Percentiles rank a stretch among this genome's conserved stretches.
phyloP scores from a whole-genome alignment of 2,797 vertebrate species.

The Micropoecilia bifurca region DNA sequence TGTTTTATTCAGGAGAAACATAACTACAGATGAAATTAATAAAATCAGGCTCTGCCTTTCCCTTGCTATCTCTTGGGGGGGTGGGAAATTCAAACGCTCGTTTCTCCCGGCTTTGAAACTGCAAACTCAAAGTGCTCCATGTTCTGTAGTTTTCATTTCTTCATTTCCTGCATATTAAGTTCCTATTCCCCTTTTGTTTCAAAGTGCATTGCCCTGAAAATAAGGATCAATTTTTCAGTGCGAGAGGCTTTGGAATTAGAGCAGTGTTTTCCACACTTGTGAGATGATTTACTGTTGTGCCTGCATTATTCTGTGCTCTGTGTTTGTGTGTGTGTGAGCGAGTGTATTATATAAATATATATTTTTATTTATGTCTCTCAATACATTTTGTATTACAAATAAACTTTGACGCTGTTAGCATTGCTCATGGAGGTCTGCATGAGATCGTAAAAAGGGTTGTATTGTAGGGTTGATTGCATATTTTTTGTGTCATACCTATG shows the following conservation, averaged over 20 bases:
- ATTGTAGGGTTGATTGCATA: conserved; percentile 46
- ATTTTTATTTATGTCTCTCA: conserved; percentile 1
- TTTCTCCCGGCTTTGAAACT: conserved; percentile 80
- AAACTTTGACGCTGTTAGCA: conserved; percentile 57
- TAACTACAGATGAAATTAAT: conserved; percentile 86
- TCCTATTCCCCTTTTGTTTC: conserved; percentile 77
- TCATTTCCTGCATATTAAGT: conserved; percentile 84
- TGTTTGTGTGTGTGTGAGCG: not conserved
- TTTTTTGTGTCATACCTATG: conserved; percentile 37
- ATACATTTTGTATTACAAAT: conserved; percentile 63
- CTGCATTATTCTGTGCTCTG: conserved; percentile 61
- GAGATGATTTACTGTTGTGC: conserved; percentile 69
- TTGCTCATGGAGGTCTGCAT: conserved; percentile 49
- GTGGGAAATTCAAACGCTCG: conserved; percentile 78
- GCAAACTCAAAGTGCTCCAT: conserved; percentile 81
- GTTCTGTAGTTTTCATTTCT: conserved; percentile 81
- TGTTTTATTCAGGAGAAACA: conserved; percentile 85
- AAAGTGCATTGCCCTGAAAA: conserved; percentile 78
- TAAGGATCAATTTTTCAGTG: conserved; percentile 80
- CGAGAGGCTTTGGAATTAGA: conserved; percentile 74
- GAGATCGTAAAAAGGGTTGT: conserved; percentile 22
- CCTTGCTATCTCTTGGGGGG: conserved; percentile 77
- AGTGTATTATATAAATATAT: not conserved
- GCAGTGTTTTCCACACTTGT: conserved; percentile 69
- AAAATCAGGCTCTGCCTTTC: conserved; percentile 81